A percentile compares a stretch with the other conserved stretches of the same genome.
Conservation (phyloP, 2,888 invertebrate species). For the Oxyscelio sp. region DNA sequence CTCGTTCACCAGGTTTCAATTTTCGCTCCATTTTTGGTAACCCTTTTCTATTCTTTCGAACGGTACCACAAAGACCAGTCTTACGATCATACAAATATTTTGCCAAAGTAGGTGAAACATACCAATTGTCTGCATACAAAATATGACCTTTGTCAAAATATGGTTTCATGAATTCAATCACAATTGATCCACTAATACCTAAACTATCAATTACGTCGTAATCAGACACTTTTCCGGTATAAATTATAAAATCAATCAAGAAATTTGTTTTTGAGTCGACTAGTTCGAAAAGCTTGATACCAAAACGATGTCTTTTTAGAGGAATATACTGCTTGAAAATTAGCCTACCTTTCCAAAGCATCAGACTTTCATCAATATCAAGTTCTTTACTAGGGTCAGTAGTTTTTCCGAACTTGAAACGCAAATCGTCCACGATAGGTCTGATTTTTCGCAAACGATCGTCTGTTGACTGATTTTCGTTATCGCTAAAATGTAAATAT, state of each 20-base stretch:
- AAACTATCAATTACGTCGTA: conserved; percentile 56
- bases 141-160: conserved; percentile 49
- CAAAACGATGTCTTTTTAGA: conserved; percentile 42
- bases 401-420: conserved; percentile 33
- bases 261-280: conserved; percentile 64
- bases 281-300: conserved; percentile 48
- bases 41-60: conserved; percentile 35
- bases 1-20: conserved; percentile 47
- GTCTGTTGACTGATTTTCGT: no score
- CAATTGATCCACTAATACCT: conserved; percentile 61
- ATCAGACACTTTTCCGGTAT: conserved; percentile 43
- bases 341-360: conserved; percentile 36
- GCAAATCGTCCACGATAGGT: conserved; percentile 37
- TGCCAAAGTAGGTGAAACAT: conserved; percentile 51
- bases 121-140: conserved; percentile 60
- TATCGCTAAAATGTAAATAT: no score
- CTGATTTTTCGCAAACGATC: conserved; percentile 39
- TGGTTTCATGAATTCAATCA: conserved; percentile 61
- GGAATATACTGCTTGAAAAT: conserved; percentile 51
- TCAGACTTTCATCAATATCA: conserved; percentile 48
- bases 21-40: conserved; percentile 23
- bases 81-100: conserved; percentile 66
- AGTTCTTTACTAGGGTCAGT: conserved; percentile 41
- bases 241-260: conserved; percentile 49
- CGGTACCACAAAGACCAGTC: conserved; percentile 55